These are phyloP conservation scores for Cichladusa arquata DNA, from an alignment of 2,113 vertebrate species.

Conservation along the genomic window DNA sequence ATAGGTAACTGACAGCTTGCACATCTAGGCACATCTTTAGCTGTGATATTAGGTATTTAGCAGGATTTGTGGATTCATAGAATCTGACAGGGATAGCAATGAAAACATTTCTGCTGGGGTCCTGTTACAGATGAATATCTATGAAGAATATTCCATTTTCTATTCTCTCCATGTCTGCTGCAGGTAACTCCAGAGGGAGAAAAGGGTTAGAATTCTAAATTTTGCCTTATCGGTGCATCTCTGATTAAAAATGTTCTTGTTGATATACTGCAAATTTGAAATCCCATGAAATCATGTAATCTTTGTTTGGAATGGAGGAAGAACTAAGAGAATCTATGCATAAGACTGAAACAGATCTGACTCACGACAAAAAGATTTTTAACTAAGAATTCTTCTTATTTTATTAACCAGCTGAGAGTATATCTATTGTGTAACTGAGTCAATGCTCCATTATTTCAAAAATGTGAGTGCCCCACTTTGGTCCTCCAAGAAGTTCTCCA, in stretches of 20 bases:
- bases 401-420: neutral
- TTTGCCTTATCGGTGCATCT: neutral
- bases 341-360: neutral
- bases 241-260: neutral
- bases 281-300: neutral
- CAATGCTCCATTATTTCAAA: neutral
- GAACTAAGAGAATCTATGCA: neutral
- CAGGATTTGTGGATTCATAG: constrained; percentile 21
- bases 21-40: neutral
- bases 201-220: neutral
- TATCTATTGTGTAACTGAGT: neutral
- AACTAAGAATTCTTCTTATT: neutral
- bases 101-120: neutral
- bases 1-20: neutral
- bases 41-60: neutral
- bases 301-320: neutral
- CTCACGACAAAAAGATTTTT: neutral
- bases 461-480: neutral
- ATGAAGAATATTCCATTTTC: neutral
- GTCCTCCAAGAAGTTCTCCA: neutral
- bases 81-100: neutral
- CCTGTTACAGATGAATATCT: neutral
- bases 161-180: neutral
- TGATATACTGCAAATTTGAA: neutral
- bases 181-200: neutral